These are phyloP conservation scores for Hyalella azteca DNA, from an alignment of 2,888 invertebrate genomes.

Conservation along the genomic window DNA sequence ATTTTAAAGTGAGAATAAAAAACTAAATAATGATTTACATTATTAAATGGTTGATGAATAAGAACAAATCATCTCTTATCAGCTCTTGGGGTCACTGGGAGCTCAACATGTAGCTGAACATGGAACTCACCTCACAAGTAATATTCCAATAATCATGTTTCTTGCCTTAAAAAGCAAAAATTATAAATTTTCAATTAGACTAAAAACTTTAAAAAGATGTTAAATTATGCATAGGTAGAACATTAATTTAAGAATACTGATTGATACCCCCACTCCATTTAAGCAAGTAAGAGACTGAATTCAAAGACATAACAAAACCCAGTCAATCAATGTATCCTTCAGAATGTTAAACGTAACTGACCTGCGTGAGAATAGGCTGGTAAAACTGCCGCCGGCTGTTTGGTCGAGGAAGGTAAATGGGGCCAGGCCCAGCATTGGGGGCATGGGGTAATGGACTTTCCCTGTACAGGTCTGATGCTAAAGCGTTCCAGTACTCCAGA, in stretches of 20 bases:
- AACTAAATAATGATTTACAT: not conserved
- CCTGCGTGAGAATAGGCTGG: constrained; percentile 79
- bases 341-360: too few relatives aligned
- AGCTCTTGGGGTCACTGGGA: not conserved
- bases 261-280: too few relatives aligned
- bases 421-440: constrained; percentile 63
- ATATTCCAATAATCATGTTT: constrained; percentile 2
- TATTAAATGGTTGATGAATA: not conserved
- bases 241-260: too few relatives aligned
- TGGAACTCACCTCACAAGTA: constrained; percentile 14
- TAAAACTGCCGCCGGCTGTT: constrained; percentile 74
- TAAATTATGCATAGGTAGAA: too few relatives aligned
- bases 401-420: constrained; percentile 63
- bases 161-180: too few relatives aligned
- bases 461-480: constrained; percentile 90
- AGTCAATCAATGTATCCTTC: too few relatives aligned
- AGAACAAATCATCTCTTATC: constrained; percentile 14
- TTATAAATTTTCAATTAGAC: too few relatives aligned
- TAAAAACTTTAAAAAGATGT: too few relatives aligned
- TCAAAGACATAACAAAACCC: too few relatives aligned
- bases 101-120: not conserved
- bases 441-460: constrained; percentile 74
- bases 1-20: not conserved
- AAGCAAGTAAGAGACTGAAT: too few relatives aligned
- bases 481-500: constrained; percentile 96